Percentiles rank a stretch among this genome's conserved stretches.
These are phyloP conservation scores for Chromis chromis DNA, from an alignment of 2,797 vertebrate genomes.

Conservation along the genomic window DNA sequence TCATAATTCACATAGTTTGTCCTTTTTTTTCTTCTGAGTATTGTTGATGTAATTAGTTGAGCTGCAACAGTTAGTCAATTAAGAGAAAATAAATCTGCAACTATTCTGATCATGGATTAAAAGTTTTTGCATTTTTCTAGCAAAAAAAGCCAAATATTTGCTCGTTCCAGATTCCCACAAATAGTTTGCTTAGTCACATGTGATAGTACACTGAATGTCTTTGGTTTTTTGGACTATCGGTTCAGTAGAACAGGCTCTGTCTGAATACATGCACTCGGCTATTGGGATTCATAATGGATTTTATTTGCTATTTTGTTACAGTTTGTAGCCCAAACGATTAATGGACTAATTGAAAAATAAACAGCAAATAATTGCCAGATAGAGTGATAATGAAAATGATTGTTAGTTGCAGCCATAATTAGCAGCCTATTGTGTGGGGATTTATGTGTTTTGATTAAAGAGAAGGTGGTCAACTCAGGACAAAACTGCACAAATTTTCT, in stretches of 20 bases:
- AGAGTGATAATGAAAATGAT: slow-evolving; percentile 29
- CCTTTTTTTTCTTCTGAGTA: neutral
- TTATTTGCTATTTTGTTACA: neutral
- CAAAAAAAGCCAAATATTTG: neutral
- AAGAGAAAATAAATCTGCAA: neutral
- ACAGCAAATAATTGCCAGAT: slow-evolving; percentile 18
- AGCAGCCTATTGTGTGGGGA: slow-evolving; percentile 31
- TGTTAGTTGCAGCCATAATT: slow-evolving; percentile 50
- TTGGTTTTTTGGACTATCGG: neutral
- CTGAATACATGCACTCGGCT: neutral
- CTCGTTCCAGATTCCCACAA: neutral
- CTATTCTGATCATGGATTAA: neutral
- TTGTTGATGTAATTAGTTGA: neutral
- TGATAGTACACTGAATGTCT: neutral
- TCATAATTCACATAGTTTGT: neutral
- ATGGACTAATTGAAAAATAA: slow-evolving; percentile 14
- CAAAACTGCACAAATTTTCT: slow-evolving; percentile 6
- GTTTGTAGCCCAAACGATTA: slow-evolving; percentile 9
- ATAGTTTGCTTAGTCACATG: neutral
- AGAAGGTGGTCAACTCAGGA: slow-evolving; percentile 19
- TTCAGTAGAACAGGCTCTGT: neutral
- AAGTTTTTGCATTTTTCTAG: neutral
- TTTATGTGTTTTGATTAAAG: slow-evolving; percentile 25
- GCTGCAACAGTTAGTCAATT: too few species aligned
- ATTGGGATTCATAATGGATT: neutral